phyloP scores from a whole-genome alignment of 2,113 vertebrate genomes.

The Eulacestoma nigropectus region DNA sequence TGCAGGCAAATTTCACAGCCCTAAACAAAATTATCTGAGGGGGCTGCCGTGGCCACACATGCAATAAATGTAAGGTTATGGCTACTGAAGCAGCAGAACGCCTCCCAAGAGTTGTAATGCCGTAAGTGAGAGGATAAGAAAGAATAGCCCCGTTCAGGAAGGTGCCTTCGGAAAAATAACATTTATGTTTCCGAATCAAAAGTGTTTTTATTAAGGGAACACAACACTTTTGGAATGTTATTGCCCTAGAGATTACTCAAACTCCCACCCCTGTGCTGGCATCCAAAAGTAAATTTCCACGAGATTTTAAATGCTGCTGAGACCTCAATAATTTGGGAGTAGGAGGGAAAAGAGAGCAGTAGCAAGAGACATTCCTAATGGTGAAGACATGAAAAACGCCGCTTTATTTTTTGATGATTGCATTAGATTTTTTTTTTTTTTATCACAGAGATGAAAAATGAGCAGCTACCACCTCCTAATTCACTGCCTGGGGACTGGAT shows the following conservation, averaged over 20 bases:
- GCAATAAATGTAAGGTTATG: conserved; percentile 31
- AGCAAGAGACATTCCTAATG: conserved; percentile 25
- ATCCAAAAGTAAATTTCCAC: conserved; percentile 1
- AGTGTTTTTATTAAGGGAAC: conserved; percentile 26
- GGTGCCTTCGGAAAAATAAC: conserved; percentile 33
- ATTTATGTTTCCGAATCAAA: conserved; percentile 10
- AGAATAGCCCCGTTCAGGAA: not conserved
- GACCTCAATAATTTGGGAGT: conserved; percentile 1
- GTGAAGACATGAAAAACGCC: conserved; percentile 25
- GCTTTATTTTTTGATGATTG: conserved; percentile 62
- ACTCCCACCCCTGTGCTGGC: not conserved
- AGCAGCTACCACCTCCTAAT: conserved; percentile 18
- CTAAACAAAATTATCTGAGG: conserved; percentile 59
- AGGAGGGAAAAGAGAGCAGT: not conserved
- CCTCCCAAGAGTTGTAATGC: not conserved
- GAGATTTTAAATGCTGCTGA: conserved; percentile 27
- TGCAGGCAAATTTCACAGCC: conserved; percentile 66
- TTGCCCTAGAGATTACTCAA: not conserved
- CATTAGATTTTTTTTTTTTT: conserved; percentile 48
- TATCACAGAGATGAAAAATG: conserved; percentile 38
- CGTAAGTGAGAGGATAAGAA: not conserved
- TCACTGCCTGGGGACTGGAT: not conserved
- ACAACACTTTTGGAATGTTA: not conserved
- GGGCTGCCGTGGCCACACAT: not conserved
- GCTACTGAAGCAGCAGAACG: conserved; percentile 5